A percentile compares a stretch with the other conserved stretches of the same genome.
phyloP scores from a whole-genome alignment of 2,113 vertebrate species.

The Hydrochoerus hydrochaeris region DNA sequence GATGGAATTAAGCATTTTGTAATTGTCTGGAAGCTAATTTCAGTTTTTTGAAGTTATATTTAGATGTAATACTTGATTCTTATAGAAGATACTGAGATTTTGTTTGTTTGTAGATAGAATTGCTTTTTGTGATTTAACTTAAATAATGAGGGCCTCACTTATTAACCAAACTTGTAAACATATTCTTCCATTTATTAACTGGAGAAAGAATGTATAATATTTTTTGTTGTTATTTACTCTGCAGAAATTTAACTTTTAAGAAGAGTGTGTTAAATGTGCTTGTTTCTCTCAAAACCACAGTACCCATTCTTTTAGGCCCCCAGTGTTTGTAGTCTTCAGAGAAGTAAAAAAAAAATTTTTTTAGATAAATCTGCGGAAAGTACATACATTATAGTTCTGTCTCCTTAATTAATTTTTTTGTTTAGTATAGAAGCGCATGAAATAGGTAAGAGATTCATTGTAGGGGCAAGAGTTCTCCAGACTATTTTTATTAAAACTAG shows the following conservation, averaged over 20 bases:
- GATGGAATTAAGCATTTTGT: background rate
- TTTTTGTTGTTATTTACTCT: background rate
- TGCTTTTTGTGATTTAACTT: slow-evolving; percentile 13
- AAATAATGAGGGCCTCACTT: slow-evolving; percentile 11
- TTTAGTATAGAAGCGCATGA: slow-evolving; percentile 31
- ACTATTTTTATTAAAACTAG: background rate
- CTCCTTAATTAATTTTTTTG: slow-evolving; percentile 65
- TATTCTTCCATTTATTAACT: slow-evolving; percentile 62
- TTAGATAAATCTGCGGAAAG: slow-evolving; percentile 14
- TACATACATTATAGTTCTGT: background rate
- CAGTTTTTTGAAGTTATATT: background rate
- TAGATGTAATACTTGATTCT: background rate
- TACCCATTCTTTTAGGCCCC: background rate
- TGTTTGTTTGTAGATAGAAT: background rate
- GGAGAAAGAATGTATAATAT: background rate
- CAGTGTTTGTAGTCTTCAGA: background rate
- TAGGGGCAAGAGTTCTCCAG: background rate
- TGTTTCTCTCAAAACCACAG: background rate
- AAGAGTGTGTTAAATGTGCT: background rate
- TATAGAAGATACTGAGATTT: background rate
- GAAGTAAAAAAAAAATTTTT: background rate
- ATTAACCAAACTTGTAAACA: slow-evolving; percentile 69
- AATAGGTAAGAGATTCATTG: background rate
- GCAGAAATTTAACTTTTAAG: background rate
- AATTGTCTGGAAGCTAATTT: background rate